Evolutionary conservation across 1,140 invertebrate genomes (phyloP).

Genomic region (Euwallacea similis): DNA sequence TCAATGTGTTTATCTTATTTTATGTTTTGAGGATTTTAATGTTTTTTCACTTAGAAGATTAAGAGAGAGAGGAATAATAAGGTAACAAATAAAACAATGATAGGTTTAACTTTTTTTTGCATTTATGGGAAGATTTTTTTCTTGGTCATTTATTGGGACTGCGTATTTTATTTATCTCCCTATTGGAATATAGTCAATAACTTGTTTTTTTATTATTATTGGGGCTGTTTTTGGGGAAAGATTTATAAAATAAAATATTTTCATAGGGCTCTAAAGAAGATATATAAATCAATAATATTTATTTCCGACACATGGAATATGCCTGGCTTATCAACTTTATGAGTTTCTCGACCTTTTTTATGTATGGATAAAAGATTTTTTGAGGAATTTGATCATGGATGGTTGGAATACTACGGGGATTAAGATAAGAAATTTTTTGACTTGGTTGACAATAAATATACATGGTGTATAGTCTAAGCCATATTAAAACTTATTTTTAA

Average conservation of each 20-base stretch:
- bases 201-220: conserved; percentile 8
- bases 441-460: too few species aligned
- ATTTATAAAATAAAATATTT: too few species aligned
- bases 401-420: conserved; percentile 42
- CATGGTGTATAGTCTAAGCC: conserved; percentile 54
- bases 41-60: conserved; percentile 54
- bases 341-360: conserved; percentile 39
- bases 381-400: conserved; percentile 43
- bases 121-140: too few species aligned
- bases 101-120: conserved; percentile 57
- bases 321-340: conserved; percentile 42
- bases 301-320: conserved; percentile 47
- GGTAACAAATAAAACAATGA: conserved; percentile 56
- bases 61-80: conserved; percentile 55
- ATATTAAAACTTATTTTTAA: conserved; percentile 39
- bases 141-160: conserved; percentile 55
- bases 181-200: conserved; percentile 50
- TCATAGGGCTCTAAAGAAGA: too few species aligned
- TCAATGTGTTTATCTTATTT: conserved; percentile 60
- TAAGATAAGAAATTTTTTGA: conserved; percentile 5
- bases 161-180: conserved; percentile 58
- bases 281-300: too few species aligned
- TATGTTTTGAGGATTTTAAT: conserved; percentile 56
- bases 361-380: conserved; percentile 28
- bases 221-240: neutral